Evolutionary conservation across 2,888 invertebrate genomes (phyloP).

Genomic region (Drosophila neotestacea): DNA sequence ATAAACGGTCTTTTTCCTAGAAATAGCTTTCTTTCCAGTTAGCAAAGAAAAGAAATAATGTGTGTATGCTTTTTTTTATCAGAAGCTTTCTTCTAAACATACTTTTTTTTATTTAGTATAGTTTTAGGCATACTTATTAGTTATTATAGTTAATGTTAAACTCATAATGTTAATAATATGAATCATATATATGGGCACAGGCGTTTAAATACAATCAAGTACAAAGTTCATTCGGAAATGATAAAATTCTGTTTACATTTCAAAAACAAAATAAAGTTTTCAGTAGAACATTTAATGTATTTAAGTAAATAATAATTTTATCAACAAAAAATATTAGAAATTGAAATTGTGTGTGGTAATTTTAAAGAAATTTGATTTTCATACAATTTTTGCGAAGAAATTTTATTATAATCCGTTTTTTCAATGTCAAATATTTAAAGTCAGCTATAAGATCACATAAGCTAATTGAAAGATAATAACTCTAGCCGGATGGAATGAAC

Average conservation of each 20-base stretch:
- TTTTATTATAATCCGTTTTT: no score
- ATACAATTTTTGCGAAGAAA: neutral
- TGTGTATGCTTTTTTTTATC: neutral
- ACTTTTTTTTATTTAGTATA: slow-evolving; percentile 3
- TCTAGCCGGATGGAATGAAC: no score
- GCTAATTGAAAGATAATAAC: no score
- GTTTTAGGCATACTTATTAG: slow-evolving; percentile 3
- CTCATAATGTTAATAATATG: neutral
- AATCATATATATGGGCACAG: neutral
- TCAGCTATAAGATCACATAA: no score
- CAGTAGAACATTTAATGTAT: no score
- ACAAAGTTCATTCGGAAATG: neutral
- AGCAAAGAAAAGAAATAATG: neutral
- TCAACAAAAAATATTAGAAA: no score
- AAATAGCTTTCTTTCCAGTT: neutral
- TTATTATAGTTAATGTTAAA: neutral
- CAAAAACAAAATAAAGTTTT: neutral
- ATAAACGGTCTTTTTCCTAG: neutral
- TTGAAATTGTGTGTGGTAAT: no score
- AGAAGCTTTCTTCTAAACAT: neutral
- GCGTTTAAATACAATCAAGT: neutral
- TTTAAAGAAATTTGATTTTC: neutral
- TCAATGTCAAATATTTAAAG: no score
- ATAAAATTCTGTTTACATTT: neutral
- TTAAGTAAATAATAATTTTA: no score